These are phyloP conservation scores for Camptogramma bilineatum DNA, from an alignment of 2,888 invertebrate species.

Conservation along the genomic window DNA sequence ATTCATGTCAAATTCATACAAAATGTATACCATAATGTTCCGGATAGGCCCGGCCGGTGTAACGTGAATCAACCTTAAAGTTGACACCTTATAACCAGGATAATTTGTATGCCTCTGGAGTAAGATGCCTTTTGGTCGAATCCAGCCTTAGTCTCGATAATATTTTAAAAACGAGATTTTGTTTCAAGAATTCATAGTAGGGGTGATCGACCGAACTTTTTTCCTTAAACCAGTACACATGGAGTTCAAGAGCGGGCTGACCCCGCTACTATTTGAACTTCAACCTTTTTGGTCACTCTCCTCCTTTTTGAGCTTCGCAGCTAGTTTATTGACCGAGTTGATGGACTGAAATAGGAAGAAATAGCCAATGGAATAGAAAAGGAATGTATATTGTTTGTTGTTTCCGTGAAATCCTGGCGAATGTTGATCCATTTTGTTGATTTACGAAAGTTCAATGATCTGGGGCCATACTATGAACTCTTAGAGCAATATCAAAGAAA, in stretches of 20 bases:
- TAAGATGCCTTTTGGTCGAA: too few species aligned
- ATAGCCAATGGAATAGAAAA: constrained; percentile 12
- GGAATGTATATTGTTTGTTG: neutral
- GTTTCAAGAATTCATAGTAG: constrained; percentile 26
- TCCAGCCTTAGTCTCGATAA: too few species aligned
- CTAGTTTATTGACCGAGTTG: constrained; percentile 39
- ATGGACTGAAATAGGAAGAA: constrained; percentile 37
- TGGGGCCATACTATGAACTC: too few species aligned
- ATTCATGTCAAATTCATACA: too few species aligned
- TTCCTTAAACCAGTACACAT: constrained; percentile 38
- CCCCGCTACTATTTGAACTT: constrained; percentile 42
- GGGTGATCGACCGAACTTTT: constrained; percentile 31
- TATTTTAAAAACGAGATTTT: neutral
- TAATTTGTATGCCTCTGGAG: too few species aligned
- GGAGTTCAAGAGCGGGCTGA: constrained; percentile 57
- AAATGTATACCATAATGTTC: too few species aligned
- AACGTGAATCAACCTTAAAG: too few species aligned
- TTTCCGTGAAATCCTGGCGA: neutral
- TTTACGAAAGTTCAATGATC: neutral
- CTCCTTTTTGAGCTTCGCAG: constrained; percentile 31
- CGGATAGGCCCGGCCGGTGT: too few species aligned
- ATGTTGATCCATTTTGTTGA: constrained; percentile 8
- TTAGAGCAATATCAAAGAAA: too few species aligned
- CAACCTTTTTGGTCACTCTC: constrained; percentile 29
- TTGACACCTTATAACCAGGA: too few species aligned